Base-by-base conservation (phyloP, 1,140 invertebrate species). In the Scaptomyza montana region DNA sequence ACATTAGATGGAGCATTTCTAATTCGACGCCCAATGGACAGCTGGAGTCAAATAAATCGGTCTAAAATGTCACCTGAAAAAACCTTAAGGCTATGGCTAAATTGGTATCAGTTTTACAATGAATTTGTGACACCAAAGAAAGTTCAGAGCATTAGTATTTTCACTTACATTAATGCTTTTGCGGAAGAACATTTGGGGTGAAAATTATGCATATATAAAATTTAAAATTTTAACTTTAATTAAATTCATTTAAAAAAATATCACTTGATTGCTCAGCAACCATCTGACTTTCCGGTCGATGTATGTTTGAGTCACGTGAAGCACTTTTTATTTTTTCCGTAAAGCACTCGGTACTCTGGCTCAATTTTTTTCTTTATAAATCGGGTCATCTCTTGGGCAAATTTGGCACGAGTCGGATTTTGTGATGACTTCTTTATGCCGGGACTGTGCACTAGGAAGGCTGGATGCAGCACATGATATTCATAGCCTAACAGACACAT, bases 401-500 rank as follows among this genome's bases (percentile, higher is more conserved):
- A 89, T 43, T 59, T 61, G 0, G 36, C 3, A 0, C 90, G 77
- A 8, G 28, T 1, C 3, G 53, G 43, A 2, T 59, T 43, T 5
- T 13, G 9, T 0, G 54, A 41, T 0, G 51, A 19, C 47, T 68
- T 63, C 63, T 92, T 92, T 5, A 92, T 87, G 9, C 92, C 92
- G 0, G 92, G 92, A 64, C 75, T 85, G 41, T 92, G 92, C 1
- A 92, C 82, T 2, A 92, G 41, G 63, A 92, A 92, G 0, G 90
- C 92, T 0, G 92, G 92, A 74, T 92, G 74, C 3, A 92, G 55
- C 2, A 92, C 79, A 43, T 90, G 74, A 36, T 91, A 92, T 21
- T 92, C 91, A 45, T 92, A 92, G 41, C 85, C 79, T 50, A 92
- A 28, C 10, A 92, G 51, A 6, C 92, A 92, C 92, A 92, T 92